These are phyloP conservation scores for Paragorgia papillata DNA, from an alignment of 92 coral and sea anemone genomes.

Conservation along the genomic window DNA sequence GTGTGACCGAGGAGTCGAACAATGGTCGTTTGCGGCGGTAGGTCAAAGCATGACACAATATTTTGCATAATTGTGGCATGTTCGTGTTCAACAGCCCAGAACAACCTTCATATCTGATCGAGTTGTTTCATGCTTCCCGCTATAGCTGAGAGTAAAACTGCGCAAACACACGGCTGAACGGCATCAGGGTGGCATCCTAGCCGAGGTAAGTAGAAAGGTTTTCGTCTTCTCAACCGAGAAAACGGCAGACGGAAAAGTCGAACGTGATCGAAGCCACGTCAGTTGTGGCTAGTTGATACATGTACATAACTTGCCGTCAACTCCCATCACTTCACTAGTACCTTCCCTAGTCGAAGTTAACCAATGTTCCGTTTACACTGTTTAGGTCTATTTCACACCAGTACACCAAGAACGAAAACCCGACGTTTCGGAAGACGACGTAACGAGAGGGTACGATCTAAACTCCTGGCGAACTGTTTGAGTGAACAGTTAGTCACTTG, in stretches of 20 bases:
- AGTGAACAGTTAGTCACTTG: no score
- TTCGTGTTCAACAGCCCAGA: slow-evolving; percentile 40
- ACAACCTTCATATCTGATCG: not conserved
- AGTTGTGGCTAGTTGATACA: not conserved
- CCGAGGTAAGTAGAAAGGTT: slow-evolving; percentile 2
- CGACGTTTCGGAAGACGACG: no score
- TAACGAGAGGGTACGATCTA: not conserved
- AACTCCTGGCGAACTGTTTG: no score
- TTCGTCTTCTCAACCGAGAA: not conserved
- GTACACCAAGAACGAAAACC: no score
- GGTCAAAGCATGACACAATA: slow-evolving; percentile 45
- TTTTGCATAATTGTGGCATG: slow-evolving; percentile 42
- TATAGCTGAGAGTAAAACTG: slow-evolving; percentile 20
- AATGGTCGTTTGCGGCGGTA: slow-evolving; percentile 15
- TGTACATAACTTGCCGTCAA: not conserved
- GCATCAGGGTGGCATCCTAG: not conserved
- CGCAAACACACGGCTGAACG: not conserved
- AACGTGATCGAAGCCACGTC: not conserved
- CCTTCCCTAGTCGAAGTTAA: not conserved
- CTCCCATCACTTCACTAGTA: not conserved
- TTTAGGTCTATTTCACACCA: no score
- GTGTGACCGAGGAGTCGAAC: slow-evolving; percentile 33
- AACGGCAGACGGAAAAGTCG: not conserved
- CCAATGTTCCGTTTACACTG: not conserved
- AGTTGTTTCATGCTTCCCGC: not conserved